Percentiles rank a stretch among this genome's conserved stretches.
phyloP scores from a whole-genome alignment of 2,888 invertebrate species.

The Mesodorylaimus sp. region DNA sequence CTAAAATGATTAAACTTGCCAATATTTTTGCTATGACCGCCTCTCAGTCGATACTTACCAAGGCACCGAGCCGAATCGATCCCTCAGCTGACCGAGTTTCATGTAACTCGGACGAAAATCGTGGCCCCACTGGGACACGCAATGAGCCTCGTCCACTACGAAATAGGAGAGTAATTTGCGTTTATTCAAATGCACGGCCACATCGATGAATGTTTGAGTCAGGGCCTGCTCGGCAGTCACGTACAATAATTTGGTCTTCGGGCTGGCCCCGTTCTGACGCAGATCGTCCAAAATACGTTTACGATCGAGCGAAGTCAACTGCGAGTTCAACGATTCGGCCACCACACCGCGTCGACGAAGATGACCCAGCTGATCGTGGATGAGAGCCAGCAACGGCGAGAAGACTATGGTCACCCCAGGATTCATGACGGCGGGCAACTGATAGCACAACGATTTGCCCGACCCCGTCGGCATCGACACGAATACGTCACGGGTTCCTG shows the following conservation, averaged over 20 bases:
- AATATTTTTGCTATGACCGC: constrained; percentile 3
- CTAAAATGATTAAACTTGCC: constrained; percentile 15
- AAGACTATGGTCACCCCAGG: constrained; percentile 69
- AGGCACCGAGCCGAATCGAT: constrained; percentile 43
- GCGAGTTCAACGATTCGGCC: constrained; percentile 80
- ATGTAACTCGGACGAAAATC: constrained; percentile 89
- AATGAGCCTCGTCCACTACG: constrained; percentile 91
- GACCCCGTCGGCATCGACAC: constrained; percentile 92
- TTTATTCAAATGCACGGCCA: constrained; percentile 44
- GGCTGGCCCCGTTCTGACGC: constrained; percentile 27
- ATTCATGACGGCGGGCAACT: constrained; percentile 70
- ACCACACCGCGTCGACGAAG: constrained; percentile 53
- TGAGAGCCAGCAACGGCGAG: constrained; percentile 80
- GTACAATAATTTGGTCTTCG: constrained; percentile 65
- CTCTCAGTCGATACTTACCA: not conserved
- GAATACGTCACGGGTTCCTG: constrained; percentile 59
- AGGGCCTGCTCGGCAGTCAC: constrained; percentile 91
- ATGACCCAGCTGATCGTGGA: constrained; percentile 81
- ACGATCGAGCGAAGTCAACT: constrained; percentile 56
- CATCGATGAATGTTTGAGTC: constrained; percentile 38
- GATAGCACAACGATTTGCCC: constrained; percentile 92
- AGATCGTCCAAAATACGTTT: constrained; percentile 46
- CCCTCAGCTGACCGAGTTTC: constrained; percentile 54
- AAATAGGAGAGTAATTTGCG: constrained; percentile 65
- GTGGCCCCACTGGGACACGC: constrained; percentile 97